phyloP scores from a whole-genome alignment of 2,888 invertebrate species.

The Eupsilia transversa region DNA sequence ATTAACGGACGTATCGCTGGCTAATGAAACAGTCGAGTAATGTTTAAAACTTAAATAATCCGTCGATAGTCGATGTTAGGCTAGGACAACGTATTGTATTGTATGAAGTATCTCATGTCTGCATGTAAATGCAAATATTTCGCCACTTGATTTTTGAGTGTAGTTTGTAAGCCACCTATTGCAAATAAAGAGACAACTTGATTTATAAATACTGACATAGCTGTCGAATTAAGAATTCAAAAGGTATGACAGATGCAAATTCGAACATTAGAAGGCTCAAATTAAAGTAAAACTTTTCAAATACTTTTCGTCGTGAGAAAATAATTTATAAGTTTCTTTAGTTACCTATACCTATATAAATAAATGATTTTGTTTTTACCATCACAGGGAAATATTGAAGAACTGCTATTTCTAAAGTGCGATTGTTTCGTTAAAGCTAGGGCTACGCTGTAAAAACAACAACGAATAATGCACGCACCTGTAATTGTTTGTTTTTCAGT shows the following conservation, averaged over 20 bases:
- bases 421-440: background rate
- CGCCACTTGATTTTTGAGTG: conserved; percentile 55
- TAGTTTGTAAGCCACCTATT: conserved; percentile 49
- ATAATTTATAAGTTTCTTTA: background rate
- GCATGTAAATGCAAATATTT: conserved; percentile 45
- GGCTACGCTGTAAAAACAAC: conserved; percentile 4
- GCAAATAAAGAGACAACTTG: conserved; percentile 36
- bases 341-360: no score
- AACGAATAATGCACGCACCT: conserved; percentile 11
- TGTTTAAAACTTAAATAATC: conserved; percentile 32
- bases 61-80: conserved; percentile 17
- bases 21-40: conserved; percentile 79
- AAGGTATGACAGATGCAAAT: background rate
- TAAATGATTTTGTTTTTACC: background rate
- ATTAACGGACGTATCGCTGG: conserved; percentile 85
- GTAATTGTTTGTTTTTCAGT: conserved; percentile 40
- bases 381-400: background rate
- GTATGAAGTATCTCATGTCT: conserved; percentile 27
- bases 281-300: background rate
- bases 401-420: background rate
- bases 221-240: conserved; percentile 12
- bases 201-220: background rate
- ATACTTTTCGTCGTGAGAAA: no score
- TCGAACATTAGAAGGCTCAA: background rate
- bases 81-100: conserved; percentile 49